Evolutionary conservation across 2,888 invertebrate genomes (phyloP), one percentile per base, ranked within the genome.

Genomic region (Loripinus fragilis): DNA sequence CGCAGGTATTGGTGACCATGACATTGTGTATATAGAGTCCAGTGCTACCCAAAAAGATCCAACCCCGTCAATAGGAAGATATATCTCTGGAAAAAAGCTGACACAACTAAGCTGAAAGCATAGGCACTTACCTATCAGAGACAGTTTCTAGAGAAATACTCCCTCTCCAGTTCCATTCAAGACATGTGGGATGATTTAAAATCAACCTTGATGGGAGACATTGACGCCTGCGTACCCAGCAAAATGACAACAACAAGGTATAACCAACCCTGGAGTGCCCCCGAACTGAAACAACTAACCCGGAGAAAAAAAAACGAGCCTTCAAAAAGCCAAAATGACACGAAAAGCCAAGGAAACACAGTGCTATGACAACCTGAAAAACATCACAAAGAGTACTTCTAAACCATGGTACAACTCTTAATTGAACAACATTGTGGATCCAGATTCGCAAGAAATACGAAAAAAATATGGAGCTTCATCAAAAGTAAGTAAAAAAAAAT

Each of bases 1-100:
- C 2, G 71, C 78, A 48, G 74, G 78, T 10, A 55, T 70, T 2
- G 74, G 78, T 17, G 48, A 48, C n/a, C 48, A 48, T 5, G n/a
- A n/a, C n/a, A n/a, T n/a, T n/a, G n/a, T n/a, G n/a, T n/a, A n/a
- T n/a, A n/a, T n/a, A n/a, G n/a, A n/a, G n/a, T n/a, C n/a, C 48
- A 17, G 7, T 15, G 20, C 20, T 66, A 33, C 52, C 25, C n/a
- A n/a, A 48, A 28, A 52, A 60, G 71, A 28, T 35, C n/a, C 3
- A 65, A 67, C 41, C 76, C 68, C n/a, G 64, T 45, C n/a, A 71
- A 48, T 15, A 48, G 17, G n/a, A 48, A 15, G n/a, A 48, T 48
- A n/a, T 48, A 20, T n/a, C 17, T 48, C 3, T 48, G 48, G 48
- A n/a, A n/a, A n/a, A 48, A 10, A 17, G 48, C 48, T 20, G n/a